Conservation (phyloP, 2,888 invertebrate species). For the Drosophila quinaria region DNA sequence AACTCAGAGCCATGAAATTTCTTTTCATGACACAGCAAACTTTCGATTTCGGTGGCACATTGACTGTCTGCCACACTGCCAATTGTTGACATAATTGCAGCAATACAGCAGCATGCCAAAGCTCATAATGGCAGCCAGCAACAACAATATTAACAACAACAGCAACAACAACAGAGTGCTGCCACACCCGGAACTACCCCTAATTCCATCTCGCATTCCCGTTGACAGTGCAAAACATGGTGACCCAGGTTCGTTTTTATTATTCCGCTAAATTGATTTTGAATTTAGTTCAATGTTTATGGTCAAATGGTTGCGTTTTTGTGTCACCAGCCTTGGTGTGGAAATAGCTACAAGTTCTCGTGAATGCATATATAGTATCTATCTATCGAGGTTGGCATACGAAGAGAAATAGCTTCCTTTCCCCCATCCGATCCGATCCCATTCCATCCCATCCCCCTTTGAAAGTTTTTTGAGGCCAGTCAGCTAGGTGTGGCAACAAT, state of each 20-base stretch:
- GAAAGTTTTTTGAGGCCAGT: conserved; percentile 25
- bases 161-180: not conserved
- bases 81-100: conserved; percentile 66
- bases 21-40: conserved; percentile 2
- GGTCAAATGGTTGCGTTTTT: conserved; percentile 82
- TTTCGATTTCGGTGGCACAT: conserved; percentile 18
- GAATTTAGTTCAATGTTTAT: conserved; percentile 83
- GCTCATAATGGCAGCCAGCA: conserved; percentile 23
- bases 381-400: conserved; percentile 24
- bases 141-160: conserved; percentile 27
- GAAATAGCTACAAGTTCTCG: conserved; percentile 36
- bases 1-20: conserved; percentile 6
- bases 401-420: conserved; percentile 6
- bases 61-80: conserved; percentile 27
- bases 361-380: conserved; percentile 26
- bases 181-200: not conserved
- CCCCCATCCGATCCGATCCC: too few species aligned
- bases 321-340: conserved; percentile 64
- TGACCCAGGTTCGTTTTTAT: conserved; percentile 70
- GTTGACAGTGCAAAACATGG: conserved; percentile 20
- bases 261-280: conserved; percentile 83
- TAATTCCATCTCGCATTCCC: conserved; percentile 10
- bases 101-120: conserved; percentile 10
- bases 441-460: not conserved
- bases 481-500: conserved; percentile 62